Base-by-base conservation (phyloP, 2,888 invertebrate genomes). In the Apamea monoglypha region DNA sequence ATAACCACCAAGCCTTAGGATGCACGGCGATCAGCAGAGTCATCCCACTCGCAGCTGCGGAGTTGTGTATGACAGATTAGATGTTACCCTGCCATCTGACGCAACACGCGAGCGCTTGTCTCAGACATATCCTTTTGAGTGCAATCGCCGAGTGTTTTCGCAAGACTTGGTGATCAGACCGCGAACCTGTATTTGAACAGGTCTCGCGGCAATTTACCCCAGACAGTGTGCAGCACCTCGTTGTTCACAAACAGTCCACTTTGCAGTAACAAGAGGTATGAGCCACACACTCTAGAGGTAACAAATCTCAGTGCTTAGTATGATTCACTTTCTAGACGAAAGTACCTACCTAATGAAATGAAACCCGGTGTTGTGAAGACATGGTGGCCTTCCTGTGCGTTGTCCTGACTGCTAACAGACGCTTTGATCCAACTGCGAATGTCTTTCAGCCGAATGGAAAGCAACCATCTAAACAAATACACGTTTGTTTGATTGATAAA, bases 221-320 rank as follows among this genome's bases (percentile, higher is more conserved):
- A 44, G 78, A n/a, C 21, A 71, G 21, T 47, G 36, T 76, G 36
- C 47, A 50, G 76, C 29, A 76, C 29, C 50, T 64, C 36, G 16
- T 76, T 76, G 50, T 5, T 18, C n/a, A 25, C 29, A 25, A 64
- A 16, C 29, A 44, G 50, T 40, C 25, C 25, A 18, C 12, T 40
- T 56, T n/a, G 44, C 40, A 25, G 50, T 50, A 25, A 56, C 29
- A n/a, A 67, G 36, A 76, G 36, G 25, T 18, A 40, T 63, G 7
- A 18, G 59, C 36, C 59, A 29, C 79, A 68, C 18, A 76, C 29
- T 18, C 61, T 40, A 36, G 36, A 44, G 36, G 47, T 50, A 29
- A 50, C 79, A 78, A 69, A 80, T 63, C 80, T 63, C 53, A 32
- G 32, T 53, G 29, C 29, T 67, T 5, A 50, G 79, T 79, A 78